Conservation (phyloP, 2,797 vertebrate genomes). For the Onychomys torridus region DNA sequence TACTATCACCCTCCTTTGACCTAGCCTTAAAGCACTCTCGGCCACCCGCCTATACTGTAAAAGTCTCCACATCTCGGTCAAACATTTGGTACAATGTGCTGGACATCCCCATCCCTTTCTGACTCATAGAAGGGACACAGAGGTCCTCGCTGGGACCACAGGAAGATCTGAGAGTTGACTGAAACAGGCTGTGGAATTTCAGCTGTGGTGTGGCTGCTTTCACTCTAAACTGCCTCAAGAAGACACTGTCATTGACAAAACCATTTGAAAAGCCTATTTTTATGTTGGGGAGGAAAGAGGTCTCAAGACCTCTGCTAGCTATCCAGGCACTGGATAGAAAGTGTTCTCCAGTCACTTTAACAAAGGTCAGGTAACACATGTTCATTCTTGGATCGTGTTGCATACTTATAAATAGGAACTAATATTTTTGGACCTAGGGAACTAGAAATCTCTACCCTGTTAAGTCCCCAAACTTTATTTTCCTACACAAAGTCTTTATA, state of each 20-base stretch:
- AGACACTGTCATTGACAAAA: not conserved
- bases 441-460: not conserved
- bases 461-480: not conserved
- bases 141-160: not conserved
- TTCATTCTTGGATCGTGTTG: conserved; percentile 36
- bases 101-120: not conserved
- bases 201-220: not conserved
- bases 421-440: conserved; percentile 52
- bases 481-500: conserved; percentile 15
- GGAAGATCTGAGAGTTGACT: not conserved
- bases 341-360: conserved; percentile 34
- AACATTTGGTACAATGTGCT: not conserved
- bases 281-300: conserved; percentile 30
- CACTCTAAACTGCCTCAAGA: not conserved
- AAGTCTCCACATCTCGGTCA: not conserved
- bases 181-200: not conserved
- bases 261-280: conserved; percentile 13
- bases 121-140: too few species aligned
- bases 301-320: not conserved
- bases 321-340: conserved; percentile 12
- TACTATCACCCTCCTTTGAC: conserved; percentile 7
- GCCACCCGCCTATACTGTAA: not conserved
- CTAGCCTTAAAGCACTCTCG: not conserved
- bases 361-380: conserved; percentile 58
- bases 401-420: conserved; percentile 71